phyloP scores from a whole-genome alignment of 2,113 vertebrate species.

The Steatornis caripensis region DNA sequence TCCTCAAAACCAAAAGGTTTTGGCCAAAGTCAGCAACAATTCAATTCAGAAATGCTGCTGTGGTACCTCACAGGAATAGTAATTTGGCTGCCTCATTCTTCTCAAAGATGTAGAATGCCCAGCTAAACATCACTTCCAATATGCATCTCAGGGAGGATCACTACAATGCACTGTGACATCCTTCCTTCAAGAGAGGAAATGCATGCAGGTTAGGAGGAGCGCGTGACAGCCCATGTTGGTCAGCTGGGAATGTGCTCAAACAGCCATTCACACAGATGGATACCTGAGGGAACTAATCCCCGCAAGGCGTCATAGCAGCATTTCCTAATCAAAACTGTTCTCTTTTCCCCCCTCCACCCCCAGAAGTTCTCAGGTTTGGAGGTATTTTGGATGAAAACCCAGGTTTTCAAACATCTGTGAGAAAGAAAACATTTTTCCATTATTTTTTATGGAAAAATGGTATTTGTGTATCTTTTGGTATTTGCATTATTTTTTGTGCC shows the following conservation, averaged over 20 bases:
- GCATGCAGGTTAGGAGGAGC: not conserved
- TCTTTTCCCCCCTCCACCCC: too few relatives aligned
- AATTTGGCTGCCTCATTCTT: not conserved
- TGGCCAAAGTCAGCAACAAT: not conserved
- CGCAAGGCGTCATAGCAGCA: not conserved
- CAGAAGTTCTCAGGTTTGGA: not conserved
- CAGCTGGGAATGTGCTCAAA: not conserved
- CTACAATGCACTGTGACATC: not conserved
- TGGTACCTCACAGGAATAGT: not conserved
- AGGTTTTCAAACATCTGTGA: not conserved
- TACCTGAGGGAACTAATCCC: not conserved
- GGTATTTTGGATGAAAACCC: not conserved
- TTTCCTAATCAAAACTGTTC: not conserved
- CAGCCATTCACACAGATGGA: not conserved
- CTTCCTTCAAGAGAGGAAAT: not conserved
- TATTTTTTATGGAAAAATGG: not conserved
- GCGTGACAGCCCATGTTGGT: accelerated
- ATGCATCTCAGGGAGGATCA: not conserved
- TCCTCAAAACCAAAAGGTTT: not conserved
- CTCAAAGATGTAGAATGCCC: not conserved
- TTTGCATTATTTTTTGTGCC: not conserved
- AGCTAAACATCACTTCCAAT: not conserved
- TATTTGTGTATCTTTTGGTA: not conserved
- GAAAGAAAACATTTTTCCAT: not conserved
- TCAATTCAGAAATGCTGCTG: not conserved